Conservation (phyloP, 2,113 vertebrate genomes). For the Sander lucioperca region DNA sequence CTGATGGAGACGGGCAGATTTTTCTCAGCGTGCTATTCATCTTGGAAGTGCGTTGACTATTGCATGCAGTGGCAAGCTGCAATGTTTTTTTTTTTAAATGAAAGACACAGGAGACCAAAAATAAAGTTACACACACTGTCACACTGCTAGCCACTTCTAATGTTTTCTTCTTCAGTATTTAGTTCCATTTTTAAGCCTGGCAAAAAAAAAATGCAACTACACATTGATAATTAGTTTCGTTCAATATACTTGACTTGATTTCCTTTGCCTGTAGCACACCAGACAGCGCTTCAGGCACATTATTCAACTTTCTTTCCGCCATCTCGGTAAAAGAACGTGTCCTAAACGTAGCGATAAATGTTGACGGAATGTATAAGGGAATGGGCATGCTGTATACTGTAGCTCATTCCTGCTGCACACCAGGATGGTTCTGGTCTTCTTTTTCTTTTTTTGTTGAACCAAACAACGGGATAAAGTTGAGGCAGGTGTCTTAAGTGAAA, state of each 20-base stretch:
- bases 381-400: neutral
- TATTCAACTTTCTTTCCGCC: neutral
- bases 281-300: neutral
- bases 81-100: neutral
- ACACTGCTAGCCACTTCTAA: neutral
- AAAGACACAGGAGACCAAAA: neutral
- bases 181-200: neutral
- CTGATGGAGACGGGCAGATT: constrained; percentile 57
- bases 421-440: constrained; percentile 17
- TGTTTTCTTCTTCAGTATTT: neutral
- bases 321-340: neutral
- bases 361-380: neutral
- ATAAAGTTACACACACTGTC: neutral
- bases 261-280: neutral
- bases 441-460: constrained; percentile 5
- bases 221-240: neutral
- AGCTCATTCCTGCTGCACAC: constrained; percentile 24
- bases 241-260: neutral
- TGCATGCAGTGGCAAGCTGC: constrained; percentile 4
- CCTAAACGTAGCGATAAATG: constrained; percentile 10
- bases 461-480: neutral
- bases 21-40: constrained; percentile 49
- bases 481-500: neutral
- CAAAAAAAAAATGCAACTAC: neutral
- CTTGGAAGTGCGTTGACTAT: constrained; percentile 24